These are phyloP conservation scores for Anorthoa munda DNA, from an alignment of 2,888 invertebrate species.

Conservation along the genomic window DNA sequence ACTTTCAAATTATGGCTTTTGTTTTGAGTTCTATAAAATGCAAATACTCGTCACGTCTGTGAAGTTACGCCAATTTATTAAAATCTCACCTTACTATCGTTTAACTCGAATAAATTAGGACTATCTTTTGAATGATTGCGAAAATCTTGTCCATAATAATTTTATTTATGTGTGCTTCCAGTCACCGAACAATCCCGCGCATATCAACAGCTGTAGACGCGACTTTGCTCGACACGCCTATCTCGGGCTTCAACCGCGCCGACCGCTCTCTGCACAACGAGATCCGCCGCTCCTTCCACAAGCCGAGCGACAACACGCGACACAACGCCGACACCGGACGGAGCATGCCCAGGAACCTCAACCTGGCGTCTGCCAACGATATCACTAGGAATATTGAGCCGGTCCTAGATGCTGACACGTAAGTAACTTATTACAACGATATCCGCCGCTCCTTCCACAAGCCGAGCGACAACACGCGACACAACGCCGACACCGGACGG, in stretches of 20 bases:
- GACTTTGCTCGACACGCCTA: slow-evolving; percentile 72
- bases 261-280: slow-evolving; percentile 80
- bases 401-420: slow-evolving; percentile 61
- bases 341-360: slow-evolving; percentile 90
- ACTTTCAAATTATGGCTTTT: too few relatives aligned
- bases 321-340: slow-evolving; percentile 82
- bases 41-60: too few relatives aligned
- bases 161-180: slow-evolving; percentile 55
- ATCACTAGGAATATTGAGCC: slow-evolving; percentile 57
- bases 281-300: slow-evolving; percentile 89
- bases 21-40: too few relatives aligned
- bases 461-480: slow-evolving; percentile 79
- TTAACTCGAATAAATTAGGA: too few relatives aligned
- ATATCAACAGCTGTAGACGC: slow-evolving; percentile 82
- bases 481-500: slow-evolving; percentile 81
- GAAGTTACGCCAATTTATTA: too few relatives aligned
- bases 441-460: slow-evolving; percentile 86
- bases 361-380: slow-evolving; percentile 78
- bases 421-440: slow-evolving; percentile 20
- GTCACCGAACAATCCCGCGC: slow-evolving; percentile 89
- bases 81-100: too few relatives aligned
- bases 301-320: slow-evolving; percentile 77
- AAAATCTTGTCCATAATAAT: background rate
- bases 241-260: slow-evolving; percentile 75
- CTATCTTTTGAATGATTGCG: too few relatives aligned